These are phyloP conservation scores for Nipponia nippon DNA, from an alignment of 2,113 vertebrate species.

Conservation along the genomic window DNA sequence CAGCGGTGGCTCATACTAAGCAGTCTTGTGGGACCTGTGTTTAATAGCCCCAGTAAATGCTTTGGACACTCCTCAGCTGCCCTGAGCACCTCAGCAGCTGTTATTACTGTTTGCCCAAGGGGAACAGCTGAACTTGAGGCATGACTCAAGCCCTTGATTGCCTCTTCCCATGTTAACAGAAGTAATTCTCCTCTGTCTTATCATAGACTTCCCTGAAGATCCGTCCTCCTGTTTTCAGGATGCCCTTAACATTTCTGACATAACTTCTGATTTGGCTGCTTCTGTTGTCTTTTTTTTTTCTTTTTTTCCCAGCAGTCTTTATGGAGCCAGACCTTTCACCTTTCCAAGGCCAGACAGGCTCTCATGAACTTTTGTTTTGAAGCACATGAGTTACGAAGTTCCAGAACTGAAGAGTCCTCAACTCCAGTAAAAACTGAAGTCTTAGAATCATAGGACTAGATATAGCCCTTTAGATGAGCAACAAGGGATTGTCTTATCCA, in stretches of 20 bases:
- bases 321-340: background rate
- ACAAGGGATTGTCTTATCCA: background rate
- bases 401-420: background rate
- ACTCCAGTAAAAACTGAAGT: background rate
- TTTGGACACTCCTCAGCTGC: background rate
- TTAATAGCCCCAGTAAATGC: background rate
- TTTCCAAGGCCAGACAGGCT: background rate
- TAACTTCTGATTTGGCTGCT: background rate
- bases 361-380: background rate
- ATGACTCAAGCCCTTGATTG: background rate
- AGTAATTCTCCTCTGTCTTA: background rate
- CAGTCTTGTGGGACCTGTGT: background rate
- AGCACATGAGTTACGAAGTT: background rate
- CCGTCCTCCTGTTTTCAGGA: background rate
- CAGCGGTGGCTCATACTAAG: background rate
- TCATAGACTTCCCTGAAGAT: background rate
- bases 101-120: background rate
- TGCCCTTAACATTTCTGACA: background rate
- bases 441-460: background rate
- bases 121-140: background rate
- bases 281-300: background rate
- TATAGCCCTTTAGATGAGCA: background rate
- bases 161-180: background rate
- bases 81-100: background rate
- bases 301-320: background rate